A percentile compares a stretch with the other conserved stretches of the same genome.
phyloP scores from a whole-genome alignment of 2,888 invertebrate species.

The Sphaerolaimus hirsutus region DNA sequence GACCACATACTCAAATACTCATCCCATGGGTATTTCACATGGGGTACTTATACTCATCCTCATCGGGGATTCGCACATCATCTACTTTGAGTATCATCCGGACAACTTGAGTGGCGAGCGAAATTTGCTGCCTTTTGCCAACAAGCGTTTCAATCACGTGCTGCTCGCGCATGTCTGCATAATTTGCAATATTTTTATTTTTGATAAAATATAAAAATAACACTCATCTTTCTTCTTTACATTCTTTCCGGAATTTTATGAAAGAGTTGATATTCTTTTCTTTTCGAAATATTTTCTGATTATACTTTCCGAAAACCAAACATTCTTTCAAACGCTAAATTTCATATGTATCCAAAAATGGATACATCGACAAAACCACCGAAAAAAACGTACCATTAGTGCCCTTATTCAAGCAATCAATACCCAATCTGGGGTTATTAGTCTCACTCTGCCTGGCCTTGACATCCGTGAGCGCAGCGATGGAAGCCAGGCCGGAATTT shows the following conservation, averaged over 20 bases:
- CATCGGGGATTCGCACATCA: slow-evolving; percentile 50
- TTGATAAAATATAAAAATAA: too few species aligned
- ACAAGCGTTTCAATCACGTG: slow-evolving; percentile 86
- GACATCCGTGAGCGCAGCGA: slow-evolving; percentile 60
- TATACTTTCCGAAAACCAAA: too few species aligned
- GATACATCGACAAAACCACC: too few species aligned
- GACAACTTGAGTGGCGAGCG: slow-evolving; percentile 83
- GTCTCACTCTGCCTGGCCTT: slow-evolving; percentile 65
- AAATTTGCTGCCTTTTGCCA: slow-evolving; percentile 86
- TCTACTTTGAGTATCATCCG: slow-evolving; percentile 99
- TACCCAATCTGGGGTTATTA: slow-evolving; percentile 60
- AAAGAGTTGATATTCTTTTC: too few species aligned
- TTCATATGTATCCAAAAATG: too few species aligned
- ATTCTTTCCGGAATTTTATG: too few species aligned
- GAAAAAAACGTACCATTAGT: slow-evolving; percentile 30
- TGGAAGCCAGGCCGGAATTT: slow-evolving; percentile 75
- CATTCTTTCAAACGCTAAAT: too few species aligned
- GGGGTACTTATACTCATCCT: slow-evolving; percentile 13
- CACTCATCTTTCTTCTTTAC: too few species aligned
- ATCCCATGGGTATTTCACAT: slow-evolving; percentile 2
- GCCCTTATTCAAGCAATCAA: slow-evolving; percentile 75
- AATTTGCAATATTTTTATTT: too few species aligned
- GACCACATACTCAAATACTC: too few species aligned
- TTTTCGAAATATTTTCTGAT: too few species aligned
- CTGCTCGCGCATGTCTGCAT: slow-evolving; percentile 66